phyloP scores from a whole-genome alignment of 2,888 invertebrate species.

The Pantelozetes paolii region DNA sequence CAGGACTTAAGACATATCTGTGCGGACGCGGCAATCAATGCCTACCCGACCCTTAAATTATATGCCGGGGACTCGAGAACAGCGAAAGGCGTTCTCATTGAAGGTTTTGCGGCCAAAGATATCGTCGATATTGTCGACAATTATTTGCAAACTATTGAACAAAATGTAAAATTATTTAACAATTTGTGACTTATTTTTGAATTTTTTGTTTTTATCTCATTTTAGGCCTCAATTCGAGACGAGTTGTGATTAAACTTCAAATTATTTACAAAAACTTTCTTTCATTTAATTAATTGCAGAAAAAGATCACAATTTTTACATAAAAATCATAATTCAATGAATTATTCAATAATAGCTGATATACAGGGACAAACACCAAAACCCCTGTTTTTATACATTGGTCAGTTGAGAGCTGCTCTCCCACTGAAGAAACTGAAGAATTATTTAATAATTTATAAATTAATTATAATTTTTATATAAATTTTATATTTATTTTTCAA shows the following conservation, averaged over 20 bases:
- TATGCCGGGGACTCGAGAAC: neutral
- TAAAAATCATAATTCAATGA: too few relatives aligned
- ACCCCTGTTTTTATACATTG: too few relatives aligned
- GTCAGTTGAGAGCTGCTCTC: too few relatives aligned
- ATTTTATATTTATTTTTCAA: too few relatives aligned
- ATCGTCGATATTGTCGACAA: neutral
- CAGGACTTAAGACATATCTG: neutral
- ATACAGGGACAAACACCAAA: too few relatives aligned
- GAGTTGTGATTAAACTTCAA: constrained; percentile 17
- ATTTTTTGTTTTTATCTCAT: neutral
- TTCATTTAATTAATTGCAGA: too few relatives aligned
- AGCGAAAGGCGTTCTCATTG: neutral
- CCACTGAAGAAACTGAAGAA: too few relatives aligned
- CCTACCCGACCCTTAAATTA: constrained; percentile 13
- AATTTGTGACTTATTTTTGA: neutral
- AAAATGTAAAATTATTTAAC: neutral
- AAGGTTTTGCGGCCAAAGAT: neutral
- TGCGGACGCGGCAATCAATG: neutral
- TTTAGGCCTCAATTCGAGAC: neutral
- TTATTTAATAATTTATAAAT: too few relatives aligned
- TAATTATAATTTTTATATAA: too few relatives aligned
- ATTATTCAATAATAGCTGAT: too few relatives aligned
- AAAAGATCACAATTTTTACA: too few relatives aligned
- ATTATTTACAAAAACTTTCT: too few relatives aligned
- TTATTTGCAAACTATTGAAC: neutral